Base-by-base conservation (phyloP, 2,888 invertebrate genomes). In the Malthinus seriepunctatus region DNA sequence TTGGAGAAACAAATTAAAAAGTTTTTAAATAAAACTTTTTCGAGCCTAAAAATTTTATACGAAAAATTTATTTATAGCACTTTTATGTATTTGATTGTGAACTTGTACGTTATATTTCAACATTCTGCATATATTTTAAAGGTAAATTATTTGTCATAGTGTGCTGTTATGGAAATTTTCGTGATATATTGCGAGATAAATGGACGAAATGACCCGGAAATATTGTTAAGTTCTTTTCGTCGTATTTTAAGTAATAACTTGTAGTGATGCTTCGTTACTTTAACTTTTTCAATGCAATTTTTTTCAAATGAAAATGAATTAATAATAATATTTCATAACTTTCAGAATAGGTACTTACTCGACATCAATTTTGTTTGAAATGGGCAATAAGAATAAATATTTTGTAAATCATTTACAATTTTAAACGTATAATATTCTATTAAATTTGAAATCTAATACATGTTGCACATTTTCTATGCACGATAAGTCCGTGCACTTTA, bases 131-230 rank as follows among this genome's bases (percentile, higher is more conserved):
- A 42, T 58, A 49, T 49, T 50, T 33, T 54, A 46, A 38, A n/a
- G 32, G 45, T 47, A 48, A 60, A 56, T 60, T 56, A 60, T 61
- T 56, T 53, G 56, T 61, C 56, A 56, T 46, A 50, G 45, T 37
- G 60, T 53, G 35, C 46, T 50, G 52, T 56, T 61, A 61, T 61
- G 60, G 49, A 56, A 61, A 61, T 61, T 52, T 52, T 46, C 45
- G 47, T 57, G 53, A 61, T 54, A 61, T 54, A 61, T 37, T 42
- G 38, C 45, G 46, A 57, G 55, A 57, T 61, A 61, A 61, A 61
- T 57, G 56, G 57, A 54, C 57, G 61, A 61, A 61, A 61, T 57
- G 61, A 50, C 51, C 45, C 50, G 61, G 54, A 61, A 61, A 54
- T 54, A 49, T 54, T 57, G 53, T 57, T 54, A 54, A 61, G 54